These are phyloP conservation scores for Chamaea fasciata DNA, from an alignment of 2,113 vertebrate species.

Conservation along the genomic window DNA sequence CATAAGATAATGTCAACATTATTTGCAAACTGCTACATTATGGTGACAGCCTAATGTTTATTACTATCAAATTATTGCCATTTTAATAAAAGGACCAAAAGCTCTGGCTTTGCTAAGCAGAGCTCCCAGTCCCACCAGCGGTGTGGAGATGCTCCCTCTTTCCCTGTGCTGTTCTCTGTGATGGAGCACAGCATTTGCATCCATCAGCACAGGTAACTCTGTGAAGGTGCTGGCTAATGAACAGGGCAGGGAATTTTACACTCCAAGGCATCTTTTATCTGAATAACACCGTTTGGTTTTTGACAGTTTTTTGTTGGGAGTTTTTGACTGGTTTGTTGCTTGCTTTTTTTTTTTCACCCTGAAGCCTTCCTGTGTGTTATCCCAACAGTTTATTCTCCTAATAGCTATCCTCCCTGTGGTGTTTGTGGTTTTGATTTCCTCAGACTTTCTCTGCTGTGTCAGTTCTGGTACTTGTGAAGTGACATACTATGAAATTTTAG, in stretches of 20 bases:
- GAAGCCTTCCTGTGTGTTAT: not conserved
- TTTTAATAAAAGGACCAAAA: constrained; percentile 41
- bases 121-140: not conserved
- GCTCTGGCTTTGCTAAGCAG: constrained; percentile 1
- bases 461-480: not conserved
- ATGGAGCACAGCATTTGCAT: not conserved
- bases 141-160: not conserved
- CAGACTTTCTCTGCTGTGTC: not conserved
- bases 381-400: not conserved
- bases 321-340: not conserved
- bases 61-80: constrained; percentile 58
- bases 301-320: not conserved
- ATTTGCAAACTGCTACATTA: constrained; percentile 32
- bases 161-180: not conserved
- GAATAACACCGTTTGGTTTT: not conserved
- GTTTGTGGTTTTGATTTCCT: not conserved
- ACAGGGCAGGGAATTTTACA: not conserved
- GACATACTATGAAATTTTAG: not conserved
- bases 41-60: constrained; percentile 45
- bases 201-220: not conserved
- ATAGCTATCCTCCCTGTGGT: not conserved
- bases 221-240: not conserved
- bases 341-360: fast-evolving
- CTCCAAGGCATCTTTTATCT: not conserved
- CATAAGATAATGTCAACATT: constrained; percentile 49